Conservation (phyloP, 2,797 vertebrate genomes). For the Atherinosoma microstoma region DNA sequence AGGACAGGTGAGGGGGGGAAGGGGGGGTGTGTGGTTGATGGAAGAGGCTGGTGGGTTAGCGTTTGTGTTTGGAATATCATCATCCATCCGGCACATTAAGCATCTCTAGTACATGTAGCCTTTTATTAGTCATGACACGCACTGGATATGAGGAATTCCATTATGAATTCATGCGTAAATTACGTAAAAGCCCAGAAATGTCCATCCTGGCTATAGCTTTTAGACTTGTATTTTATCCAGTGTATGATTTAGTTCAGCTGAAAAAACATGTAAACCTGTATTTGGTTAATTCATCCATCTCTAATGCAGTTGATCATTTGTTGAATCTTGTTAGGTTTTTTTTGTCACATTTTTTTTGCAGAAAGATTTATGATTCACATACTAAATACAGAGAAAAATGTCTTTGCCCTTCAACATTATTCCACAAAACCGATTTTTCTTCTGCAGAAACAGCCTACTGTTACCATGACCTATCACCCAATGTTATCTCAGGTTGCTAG, state of each 20-base stretch:
- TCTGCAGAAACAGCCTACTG: not conserved
- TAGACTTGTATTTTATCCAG: not conserved
- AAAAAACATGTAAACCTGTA: not conserved
- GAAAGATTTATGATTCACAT: not conserved
- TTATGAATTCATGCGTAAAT: slow-evolving; percentile 50
- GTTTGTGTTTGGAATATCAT: slow-evolving; percentile 28
- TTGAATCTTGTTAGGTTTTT: not conserved
- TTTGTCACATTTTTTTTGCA: not conserved
- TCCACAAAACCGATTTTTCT: not conserved
- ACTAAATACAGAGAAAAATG: not conserved
- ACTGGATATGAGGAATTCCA: not conserved
- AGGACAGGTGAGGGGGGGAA: slow-evolving; percentile 92
- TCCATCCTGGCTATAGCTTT: not conserved
- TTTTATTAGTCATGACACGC: slow-evolving; percentile 21
- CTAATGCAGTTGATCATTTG: not conserved
- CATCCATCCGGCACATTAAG: slow-evolving; percentile 22
- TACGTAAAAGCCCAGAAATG: slow-evolving; percentile 14
- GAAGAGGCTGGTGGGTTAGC: slow-evolving; percentile 21
- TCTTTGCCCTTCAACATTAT: not conserved
- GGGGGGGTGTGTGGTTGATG: not conserved
- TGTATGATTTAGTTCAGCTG: not conserved
- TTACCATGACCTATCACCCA: slow-evolving; percentile 3
- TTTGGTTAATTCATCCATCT: not conserved
- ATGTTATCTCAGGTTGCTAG: slow-evolving; percentile 4
- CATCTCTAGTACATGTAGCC: slow-evolving; percentile 6